Conservation (phyloP, 2,797 vertebrate species). For the Smutsia gigantea region DNA sequence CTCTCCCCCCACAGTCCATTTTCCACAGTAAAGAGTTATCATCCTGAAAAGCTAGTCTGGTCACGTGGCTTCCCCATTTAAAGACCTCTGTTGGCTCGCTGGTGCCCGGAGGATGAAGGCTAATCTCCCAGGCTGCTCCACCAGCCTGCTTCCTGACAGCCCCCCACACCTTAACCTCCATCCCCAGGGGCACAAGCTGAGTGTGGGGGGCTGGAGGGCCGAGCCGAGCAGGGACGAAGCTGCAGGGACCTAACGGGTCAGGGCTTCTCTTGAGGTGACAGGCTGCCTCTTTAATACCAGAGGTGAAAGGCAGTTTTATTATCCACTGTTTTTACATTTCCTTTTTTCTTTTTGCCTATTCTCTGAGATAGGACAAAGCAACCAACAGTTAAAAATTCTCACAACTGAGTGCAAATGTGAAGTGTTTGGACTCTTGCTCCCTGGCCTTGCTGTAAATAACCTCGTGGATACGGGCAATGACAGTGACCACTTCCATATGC, state of each 20-base stretch:
- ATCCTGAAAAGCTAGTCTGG: neutral
- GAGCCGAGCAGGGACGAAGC: neutral
- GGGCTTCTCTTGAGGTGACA: neutral
- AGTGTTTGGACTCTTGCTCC: neutral
- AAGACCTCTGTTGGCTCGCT: neutral
- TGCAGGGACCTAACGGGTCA: neutral
- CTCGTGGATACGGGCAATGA: neutral
- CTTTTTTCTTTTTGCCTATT: neutral
- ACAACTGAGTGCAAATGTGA: neutral
- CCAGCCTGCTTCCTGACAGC: neutral
- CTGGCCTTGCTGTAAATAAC: neutral
- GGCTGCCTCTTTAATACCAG: neutral
- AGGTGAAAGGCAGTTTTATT: no score
- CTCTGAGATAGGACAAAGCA: neutral
- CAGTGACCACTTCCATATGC: neutral
- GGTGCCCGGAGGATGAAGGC: neutral
- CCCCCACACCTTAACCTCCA: neutral
- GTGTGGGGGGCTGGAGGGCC: accelerated
- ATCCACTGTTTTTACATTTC: neutral
- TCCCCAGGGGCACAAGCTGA: neutral
- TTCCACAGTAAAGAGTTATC: neutral
- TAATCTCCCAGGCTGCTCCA: neutral
- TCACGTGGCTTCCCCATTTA: neutral
- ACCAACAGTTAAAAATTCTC: neutral
- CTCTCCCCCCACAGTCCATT: neutral